Conservation (phyloP, 2,888 invertebrate genomes). For the Polyommatus icarus region DNA sequence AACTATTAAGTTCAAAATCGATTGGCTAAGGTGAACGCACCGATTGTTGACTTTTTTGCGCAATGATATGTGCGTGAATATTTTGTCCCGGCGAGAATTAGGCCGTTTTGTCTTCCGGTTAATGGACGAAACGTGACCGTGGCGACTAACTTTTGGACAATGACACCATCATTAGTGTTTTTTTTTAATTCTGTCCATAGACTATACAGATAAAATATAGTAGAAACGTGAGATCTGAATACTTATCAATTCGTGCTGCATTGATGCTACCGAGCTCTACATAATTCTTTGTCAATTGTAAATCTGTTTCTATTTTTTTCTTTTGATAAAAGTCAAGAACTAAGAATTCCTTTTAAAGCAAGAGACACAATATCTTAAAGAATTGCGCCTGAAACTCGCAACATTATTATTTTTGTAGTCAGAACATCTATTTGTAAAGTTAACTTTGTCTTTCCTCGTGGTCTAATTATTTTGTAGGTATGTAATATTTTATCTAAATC, state of each 20-base stretch:
- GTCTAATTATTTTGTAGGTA: no score
- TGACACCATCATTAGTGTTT: conserved; percentile 43
- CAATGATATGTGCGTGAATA: conserved; percentile 79
- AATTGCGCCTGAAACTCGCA: no score
- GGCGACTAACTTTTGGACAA: conserved; percentile 71
- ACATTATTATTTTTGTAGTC: no score
- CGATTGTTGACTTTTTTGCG: conserved; percentile 66
- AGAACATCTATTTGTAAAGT: no score
- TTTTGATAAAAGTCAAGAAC: no score
- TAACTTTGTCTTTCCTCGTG: no score
- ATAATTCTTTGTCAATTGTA: neutral
- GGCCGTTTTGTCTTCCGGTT: conserved; percentile 75
- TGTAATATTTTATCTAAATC: no score
- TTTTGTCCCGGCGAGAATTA: conserved; percentile 74
- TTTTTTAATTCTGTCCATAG: conserved; percentile 5
- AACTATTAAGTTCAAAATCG: conserved; percentile 38
- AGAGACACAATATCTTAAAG: no score
- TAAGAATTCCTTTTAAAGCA: no score
- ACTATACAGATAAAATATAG: conserved; percentile 21
- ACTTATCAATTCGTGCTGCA: neutral
- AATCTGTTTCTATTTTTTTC: no score
- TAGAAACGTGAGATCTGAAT: conserved; percentile 32
- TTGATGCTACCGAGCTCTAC: neutral
- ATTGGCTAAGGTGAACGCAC: conserved; percentile 29
- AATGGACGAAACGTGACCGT: conserved; percentile 77